Percentiles rank a stretch among this genome's conserved stretches.
Conservation (phyloP, 2,888 invertebrate genomes). For the Hermaeophaga mercurialis region DNA sequence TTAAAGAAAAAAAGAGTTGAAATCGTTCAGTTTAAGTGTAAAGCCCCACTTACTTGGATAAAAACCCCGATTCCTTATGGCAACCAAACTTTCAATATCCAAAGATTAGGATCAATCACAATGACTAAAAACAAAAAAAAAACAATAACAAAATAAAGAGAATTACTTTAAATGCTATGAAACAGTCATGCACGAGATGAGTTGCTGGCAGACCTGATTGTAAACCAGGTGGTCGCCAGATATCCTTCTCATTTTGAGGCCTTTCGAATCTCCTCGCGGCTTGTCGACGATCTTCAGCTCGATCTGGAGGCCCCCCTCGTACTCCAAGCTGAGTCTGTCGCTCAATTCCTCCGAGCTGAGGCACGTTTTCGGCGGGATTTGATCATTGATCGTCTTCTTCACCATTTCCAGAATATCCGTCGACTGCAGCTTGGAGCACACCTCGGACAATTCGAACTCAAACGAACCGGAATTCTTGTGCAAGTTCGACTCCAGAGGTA, state of each 20-base stretch:
- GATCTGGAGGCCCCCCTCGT: slow-evolving; percentile 79
- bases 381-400: slow-evolving; percentile 78
- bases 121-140: slow-evolving; percentile 3
- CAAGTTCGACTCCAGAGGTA: slow-evolving; percentile 37
- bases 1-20: too few species aligned
- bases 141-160: slow-evolving; percentile 15
- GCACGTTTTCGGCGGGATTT: slow-evolving; percentile 74
- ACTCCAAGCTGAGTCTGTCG: slow-evolving; percentile 55
- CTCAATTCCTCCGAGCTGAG: slow-evolving; percentile 55
- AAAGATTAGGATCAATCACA: slow-evolving; percentile 2
- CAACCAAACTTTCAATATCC: neutral
- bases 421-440: slow-evolving; percentile 79
- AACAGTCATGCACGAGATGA: slow-evolving; percentile 85
- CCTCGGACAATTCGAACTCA: slow-evolving; percentile 79
- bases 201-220: slow-evolving; percentile 84
- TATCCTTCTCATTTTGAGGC: slow-evolving; percentile 83
- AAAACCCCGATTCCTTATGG: too few species aligned
- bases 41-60: too few species aligned
- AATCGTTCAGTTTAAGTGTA: too few species aligned
- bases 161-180: slow-evolving; percentile 54
- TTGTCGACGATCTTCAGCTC: slow-evolving; percentile 79
- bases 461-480: slow-evolving; percentile 59
- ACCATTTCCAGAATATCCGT: slow-evolving; percentile 80
- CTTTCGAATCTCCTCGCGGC: slow-evolving; percentile 72
- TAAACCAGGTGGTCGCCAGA: slow-evolving; percentile 89